Evolutionary conservation across 2,113 vertebrate species (phyloP).

Genomic region (Pluvianellus socialis): DNA sequence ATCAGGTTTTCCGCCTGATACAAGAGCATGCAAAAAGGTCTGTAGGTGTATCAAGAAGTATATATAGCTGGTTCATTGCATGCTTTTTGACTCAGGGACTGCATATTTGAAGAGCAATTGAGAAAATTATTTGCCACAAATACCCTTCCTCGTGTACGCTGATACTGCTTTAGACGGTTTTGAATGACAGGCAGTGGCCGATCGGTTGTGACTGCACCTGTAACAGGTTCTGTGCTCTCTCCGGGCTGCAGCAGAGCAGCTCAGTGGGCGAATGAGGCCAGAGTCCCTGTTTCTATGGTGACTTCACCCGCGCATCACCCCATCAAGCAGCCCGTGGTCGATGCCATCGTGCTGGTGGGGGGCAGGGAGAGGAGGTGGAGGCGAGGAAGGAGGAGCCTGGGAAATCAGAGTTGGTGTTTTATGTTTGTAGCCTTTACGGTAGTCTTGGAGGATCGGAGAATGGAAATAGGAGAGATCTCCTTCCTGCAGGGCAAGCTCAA

Average conservation of each 20-base stretch:
- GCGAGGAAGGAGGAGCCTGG: background rate
- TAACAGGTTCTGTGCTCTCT: background rate
- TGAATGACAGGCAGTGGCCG: background rate
- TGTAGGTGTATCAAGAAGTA: background rate
- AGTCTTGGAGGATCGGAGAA: background rate
- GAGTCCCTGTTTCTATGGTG: constrained; percentile 41
- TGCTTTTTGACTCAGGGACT: background rate
- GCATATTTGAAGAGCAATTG: background rate
- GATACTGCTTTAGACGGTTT: background rate
- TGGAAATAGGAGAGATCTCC: background rate
- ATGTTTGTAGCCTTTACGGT: background rate
- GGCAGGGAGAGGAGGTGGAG: background rate
- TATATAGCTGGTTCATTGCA: background rate
- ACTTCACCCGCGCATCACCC: background rate
- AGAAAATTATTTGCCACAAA: background rate
- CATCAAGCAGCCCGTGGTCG: background rate
- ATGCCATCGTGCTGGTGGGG: background rate
- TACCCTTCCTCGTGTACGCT: background rate
- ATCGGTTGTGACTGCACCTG: background rate
- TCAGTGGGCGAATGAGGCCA: background rate
- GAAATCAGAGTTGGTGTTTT: background rate
- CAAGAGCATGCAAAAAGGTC: background rate
- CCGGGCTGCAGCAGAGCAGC: background rate
- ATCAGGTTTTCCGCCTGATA: background rate
- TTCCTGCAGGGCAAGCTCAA: background rate